Evolutionary conservation across 1,140 invertebrate species (phyloP), one percentile per base, ranked within the genome.

Genomic region (Thaumetopoea pityocampa): DNA sequence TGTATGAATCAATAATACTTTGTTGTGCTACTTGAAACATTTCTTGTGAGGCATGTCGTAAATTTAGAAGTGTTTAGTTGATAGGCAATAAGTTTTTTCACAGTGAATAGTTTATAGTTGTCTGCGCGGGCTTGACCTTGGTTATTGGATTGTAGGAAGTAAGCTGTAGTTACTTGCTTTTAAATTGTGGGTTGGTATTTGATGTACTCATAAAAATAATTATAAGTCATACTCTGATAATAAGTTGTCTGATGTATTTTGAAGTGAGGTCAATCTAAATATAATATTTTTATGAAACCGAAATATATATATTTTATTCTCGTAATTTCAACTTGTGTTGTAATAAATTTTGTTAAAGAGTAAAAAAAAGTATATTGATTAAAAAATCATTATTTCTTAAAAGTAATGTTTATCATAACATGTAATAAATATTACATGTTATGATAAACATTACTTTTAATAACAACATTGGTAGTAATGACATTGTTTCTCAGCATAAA

Each of bases 61-160:
- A 43, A 49, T 26, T 43, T 35, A 23, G 40, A 34, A 33, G 48
- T 51, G 26, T 30, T 60, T 47, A 53, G 49, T 51, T 44, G 41
- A 26, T 61, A 72, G 65, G 70, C 71, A 70, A 71, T 66, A 43
- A 73, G 67, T 80, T 77, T 80, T 81, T 76, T 70, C 61, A 68
- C 28, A 69, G 54, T 71, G 73, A 78, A 81, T 80, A 79, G 66
- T 69, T 66, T 71, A 68, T 11, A 77, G 71, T 71, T 73, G 80
- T 84, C 67, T 68, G 80, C 63, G 61, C 60, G 65, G 59, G 56
- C 19, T 37, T 76, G 80, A 80, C 80, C 80, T 84, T 84, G 80
- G 71, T 58, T 80, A 80, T 81, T 84, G 73, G 72, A 84, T 84
- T 84, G 80, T 81, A 84, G 80, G 80, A 84, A 84, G 77, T 84